Conservation (phyloP, 2,888 invertebrate species). For the Drosophila pegasa region DNA sequence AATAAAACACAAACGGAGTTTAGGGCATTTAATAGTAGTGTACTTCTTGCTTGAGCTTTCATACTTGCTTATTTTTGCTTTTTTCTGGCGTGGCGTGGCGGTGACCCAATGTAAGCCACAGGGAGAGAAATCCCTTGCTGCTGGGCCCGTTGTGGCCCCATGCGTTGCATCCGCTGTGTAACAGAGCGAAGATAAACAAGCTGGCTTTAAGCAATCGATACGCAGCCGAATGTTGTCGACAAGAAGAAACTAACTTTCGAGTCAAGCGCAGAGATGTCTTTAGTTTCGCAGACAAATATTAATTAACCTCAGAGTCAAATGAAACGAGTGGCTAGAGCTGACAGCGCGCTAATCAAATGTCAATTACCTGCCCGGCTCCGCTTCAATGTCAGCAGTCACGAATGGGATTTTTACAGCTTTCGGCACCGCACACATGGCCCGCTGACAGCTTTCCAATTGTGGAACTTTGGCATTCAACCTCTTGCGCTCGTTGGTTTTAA, state of each 20-base stretch:
- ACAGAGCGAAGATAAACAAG: conserved; percentile 37
- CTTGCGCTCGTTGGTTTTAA: background rate
- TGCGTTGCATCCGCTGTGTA: conserved; percentile 34
- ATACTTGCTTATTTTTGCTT: conserved; percentile 17
- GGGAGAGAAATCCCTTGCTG: conserved; percentile 42
- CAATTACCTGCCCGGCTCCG: conserved; percentile 14
- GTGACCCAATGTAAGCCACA: conserved; percentile 44
- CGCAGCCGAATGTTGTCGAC: background rate
- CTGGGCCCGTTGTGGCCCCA: conserved; percentile 38
- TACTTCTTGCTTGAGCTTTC: no score
- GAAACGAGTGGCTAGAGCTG: background rate
- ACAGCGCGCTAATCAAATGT: conserved; percentile 13
- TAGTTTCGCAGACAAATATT: background rate
- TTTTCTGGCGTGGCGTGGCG: conserved; percentile 20
- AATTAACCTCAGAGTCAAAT: background rate
- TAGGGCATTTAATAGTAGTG: no score
- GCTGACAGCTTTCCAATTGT: conserved; percentile 39
- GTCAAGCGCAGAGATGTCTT: background rate
- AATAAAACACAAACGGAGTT: no score
- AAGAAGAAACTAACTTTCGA: background rate
- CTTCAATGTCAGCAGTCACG: conserved; percentile 7
- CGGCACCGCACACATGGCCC: conserved; percentile 8
- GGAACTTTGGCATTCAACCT: conserved; percentile 24
- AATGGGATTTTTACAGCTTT: conserved; percentile 8
- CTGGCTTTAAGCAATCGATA: conserved; percentile 17